Conservation (phyloP, 2,797 vertebrate species). For the Streptopelia turtur region DNA sequence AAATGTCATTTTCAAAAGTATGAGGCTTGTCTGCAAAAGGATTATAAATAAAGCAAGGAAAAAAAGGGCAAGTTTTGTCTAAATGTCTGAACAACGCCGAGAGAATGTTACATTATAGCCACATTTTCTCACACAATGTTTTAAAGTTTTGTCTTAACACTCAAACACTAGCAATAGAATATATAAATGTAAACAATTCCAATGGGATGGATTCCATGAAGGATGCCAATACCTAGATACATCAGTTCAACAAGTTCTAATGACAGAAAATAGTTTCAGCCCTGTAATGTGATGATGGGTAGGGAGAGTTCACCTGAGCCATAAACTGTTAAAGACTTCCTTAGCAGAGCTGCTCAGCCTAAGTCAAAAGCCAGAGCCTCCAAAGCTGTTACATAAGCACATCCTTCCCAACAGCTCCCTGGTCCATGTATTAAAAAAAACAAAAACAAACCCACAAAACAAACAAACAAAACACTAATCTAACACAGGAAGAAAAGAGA, state of each 20-base stretch:
- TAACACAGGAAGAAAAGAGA: not conserved
- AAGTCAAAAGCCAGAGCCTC: not conserved
- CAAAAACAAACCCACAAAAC: not conserved
- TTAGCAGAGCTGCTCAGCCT: not conserved
- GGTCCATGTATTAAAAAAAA: accelerated
- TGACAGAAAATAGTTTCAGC: not conserved
- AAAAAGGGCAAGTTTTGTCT: not conserved
- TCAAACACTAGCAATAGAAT: not conserved
- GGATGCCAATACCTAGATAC: not conserved
- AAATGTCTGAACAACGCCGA: not conserved
- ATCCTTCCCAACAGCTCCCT: not conserved
- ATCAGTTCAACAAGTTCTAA: not conserved
- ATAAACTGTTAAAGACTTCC: not conserved
- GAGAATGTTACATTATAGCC: not conserved
- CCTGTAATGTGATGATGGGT: not conserved
- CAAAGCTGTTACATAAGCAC: not conserved
- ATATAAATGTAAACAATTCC: not conserved
- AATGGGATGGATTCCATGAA: not conserved
- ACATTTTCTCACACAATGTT: not conserved
- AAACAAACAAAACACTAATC: not conserved
- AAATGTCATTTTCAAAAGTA: not conserved
- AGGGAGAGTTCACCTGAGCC: not conserved
- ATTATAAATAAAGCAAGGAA: not conserved
- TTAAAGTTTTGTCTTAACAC: not conserved
- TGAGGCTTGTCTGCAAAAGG: not conserved